Evolutionary conservation across 1,140 invertebrate genomes (phyloP), one percentile per base, ranked within the genome.

Genomic region (Pentalonia nigronervosa): DNA sequence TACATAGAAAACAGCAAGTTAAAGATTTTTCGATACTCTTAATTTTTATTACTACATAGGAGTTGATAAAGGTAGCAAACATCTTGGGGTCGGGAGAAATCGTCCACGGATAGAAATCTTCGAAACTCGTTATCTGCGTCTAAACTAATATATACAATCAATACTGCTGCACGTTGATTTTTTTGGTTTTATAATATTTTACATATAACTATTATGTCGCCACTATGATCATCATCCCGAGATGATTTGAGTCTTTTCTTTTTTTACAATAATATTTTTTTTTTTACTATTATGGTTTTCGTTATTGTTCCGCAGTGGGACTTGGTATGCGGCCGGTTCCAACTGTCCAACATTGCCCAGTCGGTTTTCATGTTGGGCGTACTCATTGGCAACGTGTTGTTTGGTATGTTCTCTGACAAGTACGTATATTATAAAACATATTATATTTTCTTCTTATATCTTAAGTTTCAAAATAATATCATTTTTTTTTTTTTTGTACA

Each of bases 341-440:
- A 96, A 95, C 95, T 97, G 88, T 96, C 96, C 25, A 97, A 97
- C 95, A 94, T 98, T 7, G 97, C 96, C 2, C 97, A 98, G 94
- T 97, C 97, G 6, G 96, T 97, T 41, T 97, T 97, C 88, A 98
- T 98, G 97, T 95, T 97, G 17, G 97, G 97, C 9, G 96, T 98
- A 86, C 96, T 98, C 48, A 95, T 97, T 47, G 97, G 97, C 53
- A 97, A 97, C 94, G 96, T 98, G 95, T 91, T 97, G 9, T 98
- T 98, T 94, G 97, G 97, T 88, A 96, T 96, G 94, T 95, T 97
- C 83, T 96, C 97, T 21, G 97, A 98, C 95, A 97, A 96, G 97
- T 97, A 95, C 95, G 95, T 94, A 88, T 50, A 25, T 41, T 1
- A 41, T 41, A 41, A 41, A 41, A 41, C 17, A 36, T 83, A 36